These are phyloP conservation scores for Troglohyphantes excavatus DNA, from an alignment of 2,888 invertebrate genomes.

Conservation along the genomic window DNA sequence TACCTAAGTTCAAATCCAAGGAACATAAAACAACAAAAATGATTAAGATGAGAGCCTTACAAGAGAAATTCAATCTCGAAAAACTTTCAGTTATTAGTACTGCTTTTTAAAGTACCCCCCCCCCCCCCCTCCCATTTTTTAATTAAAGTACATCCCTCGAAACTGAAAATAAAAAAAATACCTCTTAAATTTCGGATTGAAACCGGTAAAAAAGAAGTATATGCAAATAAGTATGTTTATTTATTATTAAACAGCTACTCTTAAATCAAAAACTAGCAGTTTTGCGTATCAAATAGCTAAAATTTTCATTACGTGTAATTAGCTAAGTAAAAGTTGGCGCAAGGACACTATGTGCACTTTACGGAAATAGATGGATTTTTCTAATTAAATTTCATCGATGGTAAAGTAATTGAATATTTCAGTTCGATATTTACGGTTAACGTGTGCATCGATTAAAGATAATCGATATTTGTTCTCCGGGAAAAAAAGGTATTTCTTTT, in stretches of 20 bases:
- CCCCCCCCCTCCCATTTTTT: not conserved
- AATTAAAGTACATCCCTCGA: not conserved
- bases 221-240: slow-evolving; percentile 1
- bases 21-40: not conserved
- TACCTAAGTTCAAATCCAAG: too few species aligned
- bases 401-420: slow-evolving; percentile 35
- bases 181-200: not conserved
- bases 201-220: not conserved
- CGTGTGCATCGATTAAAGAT: slow-evolving; percentile 46
- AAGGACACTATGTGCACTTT: not conserved
- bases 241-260: slow-evolving; percentile 5
- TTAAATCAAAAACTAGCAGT: slow-evolving; percentile 25
- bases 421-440: slow-evolving; percentile 28
- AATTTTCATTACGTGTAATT: slow-evolving; percentile 40
- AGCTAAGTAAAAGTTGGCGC: slow-evolving; percentile 32
- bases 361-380: slow-evolving; percentile 24
- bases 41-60: not conserved
- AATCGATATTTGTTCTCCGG: slow-evolving; percentile 21
- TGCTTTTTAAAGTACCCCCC: not conserved
- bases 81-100: not conserved
- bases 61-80: not conserved
- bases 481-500: slow-evolving; percentile 2
- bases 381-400: slow-evolving; percentile 61
- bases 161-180: not conserved
- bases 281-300: slow-evolving; percentile 26